A percentile compares a stretch with the other conserved stretches of the same genome.
Conservation (phyloP, 2,888 invertebrate species). For the Polymixis lichenea region DNA sequence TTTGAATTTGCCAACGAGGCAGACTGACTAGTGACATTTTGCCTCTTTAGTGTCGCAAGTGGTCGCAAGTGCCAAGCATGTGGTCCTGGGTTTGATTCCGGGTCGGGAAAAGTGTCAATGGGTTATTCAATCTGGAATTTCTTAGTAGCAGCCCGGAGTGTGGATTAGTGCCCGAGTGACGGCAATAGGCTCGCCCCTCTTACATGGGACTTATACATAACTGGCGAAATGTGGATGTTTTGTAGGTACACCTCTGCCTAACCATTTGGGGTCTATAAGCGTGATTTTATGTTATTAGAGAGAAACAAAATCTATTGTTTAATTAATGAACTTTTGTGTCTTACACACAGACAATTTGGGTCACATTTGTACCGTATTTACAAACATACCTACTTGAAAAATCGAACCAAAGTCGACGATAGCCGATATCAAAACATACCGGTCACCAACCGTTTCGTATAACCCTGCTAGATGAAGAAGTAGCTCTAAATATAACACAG, state of each 20-base stretch:
- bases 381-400: constrained; percentile 27
- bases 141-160: too few species aligned
- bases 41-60: not conserved
- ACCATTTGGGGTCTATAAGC: not conserved
- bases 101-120: not conserved
- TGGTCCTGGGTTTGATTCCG: not conserved
- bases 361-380: constrained; percentile 20
- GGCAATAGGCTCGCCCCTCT: not conserved
- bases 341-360: constrained; percentile 12
- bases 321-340: too few species aligned
- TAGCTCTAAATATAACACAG: constrained; percentile 11
- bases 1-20: too few species aligned
- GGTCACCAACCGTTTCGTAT: constrained; percentile 42
- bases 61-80: not conserved
- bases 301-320: too few species aligned
- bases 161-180: not conserved
- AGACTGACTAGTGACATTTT: not conserved
- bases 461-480: constrained; percentile 37
- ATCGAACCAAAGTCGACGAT: constrained; percentile 36
- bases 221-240: not conserved
- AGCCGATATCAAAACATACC: constrained; percentile 36
- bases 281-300: not conserved
- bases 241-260: not conserved
- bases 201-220: not conserved
- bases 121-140: too few species aligned